Percentiles rank a stretch among this genome's conserved stretches.
These are phyloP conservation scores for Syrista parreyssii DNA, from an alignment of 2,888 invertebrate species.

Conservation along the genomic window DNA sequence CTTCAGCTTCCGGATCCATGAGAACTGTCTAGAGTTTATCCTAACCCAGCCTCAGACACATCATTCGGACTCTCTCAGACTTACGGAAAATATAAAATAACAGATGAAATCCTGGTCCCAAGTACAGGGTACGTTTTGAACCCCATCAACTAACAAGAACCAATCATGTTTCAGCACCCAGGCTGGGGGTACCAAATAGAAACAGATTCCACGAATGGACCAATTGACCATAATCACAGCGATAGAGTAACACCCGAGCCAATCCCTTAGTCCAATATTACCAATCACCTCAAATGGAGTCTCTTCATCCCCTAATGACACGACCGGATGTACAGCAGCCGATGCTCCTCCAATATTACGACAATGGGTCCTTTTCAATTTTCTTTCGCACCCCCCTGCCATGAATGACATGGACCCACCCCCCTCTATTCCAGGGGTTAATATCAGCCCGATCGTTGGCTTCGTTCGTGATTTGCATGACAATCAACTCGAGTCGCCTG, in stretches of 20 bases:
- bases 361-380: slow-evolving; percentile 29
- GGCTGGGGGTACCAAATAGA: no score
- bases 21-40: not conserved
- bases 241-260: not conserved
- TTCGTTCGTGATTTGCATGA: slow-evolving; percentile 53
- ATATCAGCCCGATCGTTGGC: slow-evolving; percentile 41
- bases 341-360: slow-evolving; percentile 9
- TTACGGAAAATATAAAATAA: not conserved
- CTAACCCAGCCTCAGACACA: not conserved
- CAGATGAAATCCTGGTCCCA: not conserved
- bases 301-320: slow-evolving; percentile 23
- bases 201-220: not conserved
- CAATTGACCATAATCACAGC: not conserved
- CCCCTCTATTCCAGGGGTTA: slow-evolving; percentile 35
- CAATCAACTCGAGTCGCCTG: slow-evolving; percentile 42
- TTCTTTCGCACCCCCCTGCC: slow-evolving; percentile 27
- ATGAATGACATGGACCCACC: slow-evolving; percentile 10
- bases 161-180: not conserved
- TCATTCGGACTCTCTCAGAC: no score
- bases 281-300: not conserved
- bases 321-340: not conserved
- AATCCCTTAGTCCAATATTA: not conserved
- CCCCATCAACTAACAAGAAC: not conserved
- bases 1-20: not conserved
- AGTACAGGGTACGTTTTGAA: not conserved